Percentiles rank a stretch among this genome's conserved stretches.
These are phyloP conservation scores for Clarias pachynema DNA, from an alignment of 2,797 vertebrate genomes.

Conservation along the genomic window DNA sequence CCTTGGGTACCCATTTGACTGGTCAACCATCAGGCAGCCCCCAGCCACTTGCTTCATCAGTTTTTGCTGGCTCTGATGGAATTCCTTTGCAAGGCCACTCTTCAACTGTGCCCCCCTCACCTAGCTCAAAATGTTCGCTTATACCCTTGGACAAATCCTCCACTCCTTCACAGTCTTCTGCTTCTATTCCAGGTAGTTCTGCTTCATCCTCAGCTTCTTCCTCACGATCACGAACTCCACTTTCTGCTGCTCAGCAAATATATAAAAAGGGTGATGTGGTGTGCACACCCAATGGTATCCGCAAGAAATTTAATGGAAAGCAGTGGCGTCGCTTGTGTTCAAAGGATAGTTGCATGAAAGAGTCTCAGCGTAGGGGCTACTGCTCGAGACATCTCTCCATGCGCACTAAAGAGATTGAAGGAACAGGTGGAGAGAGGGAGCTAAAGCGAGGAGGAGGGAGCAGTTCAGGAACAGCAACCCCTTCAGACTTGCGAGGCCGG, in stretches of 20 bases:
- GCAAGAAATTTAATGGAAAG: conserved; percentile 94
- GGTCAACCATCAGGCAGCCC: conserved; percentile 60
- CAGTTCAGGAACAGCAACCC: conserved; percentile 86
- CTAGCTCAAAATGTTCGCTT: conserved; percentile 61
- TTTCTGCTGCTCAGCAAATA: conserved; percentile 86
- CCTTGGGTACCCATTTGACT: conserved; percentile 47
- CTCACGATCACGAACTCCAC: conserved; percentile 83
- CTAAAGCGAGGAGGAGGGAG: conserved; percentile 74
- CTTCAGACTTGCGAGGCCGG: conserved; percentile 83
- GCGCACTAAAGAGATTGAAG: conserved; percentile 92
- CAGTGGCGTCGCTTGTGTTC: conserved; percentile 93
- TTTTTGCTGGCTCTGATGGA: conserved; percentile 67
- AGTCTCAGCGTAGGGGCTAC: conserved; percentile 90
- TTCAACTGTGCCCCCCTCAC: conserved; percentile 65
- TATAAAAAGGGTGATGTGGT: conserved; percentile 94
- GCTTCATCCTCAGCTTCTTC: conserved; percentile 70
- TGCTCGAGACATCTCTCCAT: conserved; percentile 91
- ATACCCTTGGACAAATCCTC: conserved; percentile 75
- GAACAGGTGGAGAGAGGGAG: conserved; percentile 72
- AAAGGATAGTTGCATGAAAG: conserved; percentile 90
- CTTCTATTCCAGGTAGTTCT: conserved; percentile 65
- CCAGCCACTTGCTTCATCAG: conserved; percentile 76
- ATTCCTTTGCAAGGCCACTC: conserved; percentile 59
- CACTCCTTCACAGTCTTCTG: conserved; percentile 70
- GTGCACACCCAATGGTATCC: conserved; percentile 89